Conservation (phyloP, 2,888 invertebrate genomes). For the Exephanes ischioxanthus region DNA sequence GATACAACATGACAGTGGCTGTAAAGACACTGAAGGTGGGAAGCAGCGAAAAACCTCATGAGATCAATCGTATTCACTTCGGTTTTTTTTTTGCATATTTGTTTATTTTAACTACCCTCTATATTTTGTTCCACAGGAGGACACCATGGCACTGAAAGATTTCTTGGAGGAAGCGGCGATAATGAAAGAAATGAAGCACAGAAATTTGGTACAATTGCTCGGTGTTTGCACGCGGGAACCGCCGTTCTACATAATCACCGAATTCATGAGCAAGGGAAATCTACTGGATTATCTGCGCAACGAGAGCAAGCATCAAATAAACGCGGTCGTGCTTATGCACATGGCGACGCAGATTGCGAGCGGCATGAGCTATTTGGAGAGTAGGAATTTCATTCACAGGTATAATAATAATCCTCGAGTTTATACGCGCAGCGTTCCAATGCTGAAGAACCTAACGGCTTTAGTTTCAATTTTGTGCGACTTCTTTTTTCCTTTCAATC, state of each 20-base stretch:
- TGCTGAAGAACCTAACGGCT: neutral
- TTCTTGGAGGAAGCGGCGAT: constrained; percentile 99
- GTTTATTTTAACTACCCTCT: constrained; percentile 14
- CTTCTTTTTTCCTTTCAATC: neutral
- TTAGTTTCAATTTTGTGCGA: neutral
- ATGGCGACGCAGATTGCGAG: constrained; percentile 99
- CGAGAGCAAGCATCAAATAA: constrained; percentile 94
- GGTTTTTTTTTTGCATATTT: neutral
- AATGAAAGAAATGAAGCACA: constrained; percentile 99
- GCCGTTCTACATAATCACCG: constrained; percentile 99
- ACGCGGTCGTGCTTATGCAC: constrained; percentile 98
- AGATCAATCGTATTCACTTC: neutral
- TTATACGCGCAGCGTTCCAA: neutral
- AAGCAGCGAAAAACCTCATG: neutral
- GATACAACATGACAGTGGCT: constrained; percentile 97
- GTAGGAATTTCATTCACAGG: constrained; percentile 97
- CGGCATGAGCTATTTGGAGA: constrained; percentile 99
- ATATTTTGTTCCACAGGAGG: constrained; percentile 88
- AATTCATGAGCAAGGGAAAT: constrained; percentile 99
- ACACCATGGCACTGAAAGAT: constrained; percentile 99
- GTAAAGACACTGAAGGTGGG: constrained; percentile 97
- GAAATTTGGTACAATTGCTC: constrained; percentile 98
- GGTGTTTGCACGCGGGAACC: constrained; percentile 99
- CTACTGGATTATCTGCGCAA: constrained; percentile 97
- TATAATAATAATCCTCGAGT: constrained; percentile 73